Percentiles rank a stretch among this genome's conserved stretches.
Conservation (phyloP, 2,888 invertebrate genomes). For the Trichopria drosophilae region DNA sequence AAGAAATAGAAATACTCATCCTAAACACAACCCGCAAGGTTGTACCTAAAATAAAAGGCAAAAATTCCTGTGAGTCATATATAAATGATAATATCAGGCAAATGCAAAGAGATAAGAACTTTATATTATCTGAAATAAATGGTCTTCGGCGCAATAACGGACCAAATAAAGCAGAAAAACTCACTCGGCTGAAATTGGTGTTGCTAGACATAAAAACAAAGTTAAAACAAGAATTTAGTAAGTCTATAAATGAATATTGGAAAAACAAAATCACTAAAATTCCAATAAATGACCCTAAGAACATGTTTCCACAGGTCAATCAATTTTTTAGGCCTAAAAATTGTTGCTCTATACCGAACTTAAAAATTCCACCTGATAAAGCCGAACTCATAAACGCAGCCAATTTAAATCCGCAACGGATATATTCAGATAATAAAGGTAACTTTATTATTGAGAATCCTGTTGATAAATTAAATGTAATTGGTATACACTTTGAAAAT, state of each 20-base stretch:
- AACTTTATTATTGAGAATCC: slow-evolving; percentile 8
- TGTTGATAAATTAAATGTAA: slow-evolving; percentile 12
- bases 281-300: background rate
- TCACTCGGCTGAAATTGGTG: background rate
- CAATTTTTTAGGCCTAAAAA: slow-evolving; percentile 16
- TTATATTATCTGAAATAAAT: slow-evolving; percentile 5
- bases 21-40: background rate
- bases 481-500: slow-evolving; percentile 12
- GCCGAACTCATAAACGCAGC: background rate
- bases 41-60: slow-evolving; percentile 4
- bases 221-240: slow-evolving; percentile 10
- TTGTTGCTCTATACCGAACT: background rate
- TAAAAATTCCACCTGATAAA: slow-evolving; percentile 7
- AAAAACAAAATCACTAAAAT: slow-evolving; percentile 3
- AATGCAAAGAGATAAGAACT: slow-evolving; percentile 14
- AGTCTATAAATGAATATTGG: slow-evolving; percentile 10
- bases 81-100: slow-evolving; percentile 12
- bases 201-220: slow-evolving; percentile 1
- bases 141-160: background rate
- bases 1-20: background rate
- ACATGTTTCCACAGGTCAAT: slow-evolving; percentile 20
- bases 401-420: background rate
- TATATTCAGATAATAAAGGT: background rate
- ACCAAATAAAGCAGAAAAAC: background rate
- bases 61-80: slow-evolving; percentile 7